These are phyloP conservation scores for Drosophila melanogaster DNA, from an alignment of 1,140 invertebrate genomes.

Conservation along the genomic window Release_6_plus_ISO1_MT NT_033777.3:8848501-8849000, in stretches of 20 bases:
- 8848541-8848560: background rate
- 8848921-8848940: no score
- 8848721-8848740: conserved; percentile 17
- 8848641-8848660: conserved; percentile 26
- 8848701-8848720: conserved; percentile 6
- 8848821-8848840: background rate
- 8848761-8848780: conserved; percentile 6
- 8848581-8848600: conserved; percentile 29
- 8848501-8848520: background rate
- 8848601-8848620: conserved; percentile 45
- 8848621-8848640: conserved; percentile 37
- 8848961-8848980: background rate
- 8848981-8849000: conserved; percentile 1
- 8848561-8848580: background rate
- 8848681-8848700: conserved; percentile 15
- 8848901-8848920: no score
- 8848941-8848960: no score
- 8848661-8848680: conserved; percentile 37
- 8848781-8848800: conserved; percentile 9
- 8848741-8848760: conserved; percentile 12
- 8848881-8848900: no score
- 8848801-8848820: background rate
- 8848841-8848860: background rate
- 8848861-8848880: background rate
- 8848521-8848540: background rate